Evolutionary conservation across 2,888 invertebrate species (phyloP), one percentile per base, ranked within the genome.

Genomic region (Myathropa florea): DNA sequence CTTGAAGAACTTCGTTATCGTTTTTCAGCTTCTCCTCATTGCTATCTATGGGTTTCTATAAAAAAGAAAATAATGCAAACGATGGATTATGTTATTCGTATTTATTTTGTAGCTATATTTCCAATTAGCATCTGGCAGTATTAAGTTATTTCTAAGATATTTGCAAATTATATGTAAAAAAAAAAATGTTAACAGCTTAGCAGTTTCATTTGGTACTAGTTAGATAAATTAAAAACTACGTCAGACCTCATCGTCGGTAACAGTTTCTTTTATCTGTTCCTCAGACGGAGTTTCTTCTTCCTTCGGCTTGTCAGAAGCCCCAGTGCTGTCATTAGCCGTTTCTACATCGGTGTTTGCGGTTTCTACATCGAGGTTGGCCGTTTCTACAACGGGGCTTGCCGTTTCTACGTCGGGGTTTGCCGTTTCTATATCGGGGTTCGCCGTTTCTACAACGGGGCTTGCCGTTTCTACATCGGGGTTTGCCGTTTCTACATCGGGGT

Each of bases 41-140:
- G 83, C 83, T 86, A 86, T 75, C 82, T 83, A 82, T 60, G 67
- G 78, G 59, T 67, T 79, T 83, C 86, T 86, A 86, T 18, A 46
- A n/a, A 83, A 71, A 14, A 71, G n/a, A 64, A n/a, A 60, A 72
- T 46, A 71, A 33, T 28, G 23, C 12, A 10, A 26, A 1, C 7
- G 0, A 76, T 24, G 18, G 26, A 7, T 28, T 24, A 39, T 46
- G 7, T 18, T 2, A 18, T 46, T 46, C n/a, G 6, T 7, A 46
- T 18, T 46, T 18, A 3, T 18, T 46, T 46, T 4, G 2, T 0
- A 46, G 14, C n/a, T 2, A 18, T 3, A 4, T 39, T 39, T 39
- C 12, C 4, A 57, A 76, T 61, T 10, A 63, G 76, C 67, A 59
- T 60, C 33, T 76, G 33, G 53, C 61, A 61, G 21, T 18, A 18